phyloP scores from a whole-genome alignment of 2,797 vertebrate species.

The Distichodus sexfasciatus region DNA sequence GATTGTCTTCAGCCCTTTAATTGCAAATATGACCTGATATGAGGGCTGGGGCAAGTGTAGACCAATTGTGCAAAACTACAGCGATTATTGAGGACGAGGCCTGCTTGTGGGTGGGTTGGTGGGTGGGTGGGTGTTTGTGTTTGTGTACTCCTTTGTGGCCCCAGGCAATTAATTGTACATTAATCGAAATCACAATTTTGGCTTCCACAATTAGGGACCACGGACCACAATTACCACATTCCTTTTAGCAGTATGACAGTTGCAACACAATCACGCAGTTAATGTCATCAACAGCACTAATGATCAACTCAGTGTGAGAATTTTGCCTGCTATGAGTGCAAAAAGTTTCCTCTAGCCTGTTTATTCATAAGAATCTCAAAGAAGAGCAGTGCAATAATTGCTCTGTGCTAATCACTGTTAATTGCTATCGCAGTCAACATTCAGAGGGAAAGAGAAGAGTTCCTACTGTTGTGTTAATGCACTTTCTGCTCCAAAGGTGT shows the following conservation, averaged over 20 bases:
- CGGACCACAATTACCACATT: not conserved
- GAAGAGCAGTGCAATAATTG: too few species aligned
- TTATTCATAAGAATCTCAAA: too few species aligned
- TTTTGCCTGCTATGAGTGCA: too few species aligned
- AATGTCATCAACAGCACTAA: too few species aligned
- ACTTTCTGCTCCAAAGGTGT: too few species aligned
- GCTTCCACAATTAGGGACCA: not conserved
- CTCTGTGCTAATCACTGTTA: too few species aligned
- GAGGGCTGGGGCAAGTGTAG: constrained; percentile 16
- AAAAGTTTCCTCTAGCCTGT: too few species aligned
- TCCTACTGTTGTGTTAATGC: too few species aligned
- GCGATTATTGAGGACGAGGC: constrained; percentile 16
- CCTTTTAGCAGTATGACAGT: not conserved
- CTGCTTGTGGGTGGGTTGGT: constrained; percentile 1
- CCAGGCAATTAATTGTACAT: not conserved
- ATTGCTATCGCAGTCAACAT: too few species aligned
- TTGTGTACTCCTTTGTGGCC: constrained; percentile 8
- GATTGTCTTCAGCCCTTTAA: constrained; percentile 62
- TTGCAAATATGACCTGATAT: constrained; percentile 61
- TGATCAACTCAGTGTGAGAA: too few species aligned
- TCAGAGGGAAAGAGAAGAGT: too few species aligned
- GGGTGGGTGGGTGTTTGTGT: constrained; percentile 50
- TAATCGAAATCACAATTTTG: not conserved
- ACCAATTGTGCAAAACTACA: constrained; percentile 1
- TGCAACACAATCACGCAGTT: too few species aligned